Conservation (phyloP, 2,113 vertebrate species). For the Passer montanus region DNA sequence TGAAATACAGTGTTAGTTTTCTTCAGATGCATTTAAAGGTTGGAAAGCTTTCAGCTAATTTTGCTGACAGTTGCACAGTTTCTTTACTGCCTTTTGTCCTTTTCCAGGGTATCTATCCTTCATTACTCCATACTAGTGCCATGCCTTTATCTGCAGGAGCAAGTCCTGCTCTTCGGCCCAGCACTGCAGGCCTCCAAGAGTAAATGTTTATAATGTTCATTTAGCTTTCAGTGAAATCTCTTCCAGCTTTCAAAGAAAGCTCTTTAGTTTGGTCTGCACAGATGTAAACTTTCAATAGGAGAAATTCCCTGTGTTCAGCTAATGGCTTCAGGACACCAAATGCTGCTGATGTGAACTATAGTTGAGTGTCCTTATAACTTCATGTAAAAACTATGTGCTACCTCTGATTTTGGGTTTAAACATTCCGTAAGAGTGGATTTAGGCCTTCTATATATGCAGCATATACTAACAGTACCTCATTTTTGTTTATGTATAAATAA, state of each 20-base stretch:
- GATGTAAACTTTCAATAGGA: not conserved
- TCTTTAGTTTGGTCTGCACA: constrained; percentile 7
- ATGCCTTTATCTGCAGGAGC: not conserved
- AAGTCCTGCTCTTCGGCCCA: not conserved
- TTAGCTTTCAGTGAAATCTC: constrained; percentile 15
- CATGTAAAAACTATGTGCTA: not conserved
- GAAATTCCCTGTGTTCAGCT: constrained; percentile 1
- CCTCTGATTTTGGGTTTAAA: not conserved
- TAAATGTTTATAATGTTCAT: constrained; percentile 42
- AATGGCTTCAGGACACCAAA: not conserved
- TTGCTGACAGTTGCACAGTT: not conserved
- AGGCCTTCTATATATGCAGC: not conserved
- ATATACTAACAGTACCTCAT: not conserved
- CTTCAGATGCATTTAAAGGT: not conserved
- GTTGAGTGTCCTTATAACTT: not conserved
- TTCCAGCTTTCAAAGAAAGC: constrained; percentile 41
- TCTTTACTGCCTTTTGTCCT: not conserved
- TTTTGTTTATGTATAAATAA: constrained; percentile 26
- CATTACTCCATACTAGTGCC: not conserved
- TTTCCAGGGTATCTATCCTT: not conserved
- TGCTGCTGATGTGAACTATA: not conserved
- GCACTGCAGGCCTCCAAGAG: not conserved
- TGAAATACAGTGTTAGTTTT: not conserved
- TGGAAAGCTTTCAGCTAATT: not conserved
- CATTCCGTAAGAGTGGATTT: not conserved